phyloP scores from a whole-genome alignment of 2,797 vertebrate species.

The Sphenodon punctatus region DNA sequence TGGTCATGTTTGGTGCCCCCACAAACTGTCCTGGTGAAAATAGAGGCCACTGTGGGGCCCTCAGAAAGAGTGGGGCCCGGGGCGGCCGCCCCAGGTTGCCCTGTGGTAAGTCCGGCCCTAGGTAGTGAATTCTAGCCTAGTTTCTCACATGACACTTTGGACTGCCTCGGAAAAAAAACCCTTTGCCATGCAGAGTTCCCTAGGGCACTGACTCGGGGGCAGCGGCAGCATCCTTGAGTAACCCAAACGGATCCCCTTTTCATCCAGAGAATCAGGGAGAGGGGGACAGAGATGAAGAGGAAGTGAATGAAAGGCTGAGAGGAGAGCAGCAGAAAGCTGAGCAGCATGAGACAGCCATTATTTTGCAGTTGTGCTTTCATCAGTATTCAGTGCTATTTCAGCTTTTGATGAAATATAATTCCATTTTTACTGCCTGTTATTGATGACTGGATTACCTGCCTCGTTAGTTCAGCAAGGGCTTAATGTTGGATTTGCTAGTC shows the following conservation, averaged over 20 bases:
- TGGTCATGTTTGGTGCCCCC: too few species aligned
- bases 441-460: slow-evolving; percentile 35
- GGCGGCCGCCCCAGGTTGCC: too few species aligned
- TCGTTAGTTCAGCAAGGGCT: background rate
- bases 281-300: background rate
- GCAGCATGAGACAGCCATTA: background rate
- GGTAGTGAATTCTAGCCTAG: background rate
- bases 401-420: slow-evolving; percentile 18
- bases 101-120: too few species aligned
- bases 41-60: too few species aligned
- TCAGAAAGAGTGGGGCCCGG: too few species aligned
- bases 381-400: background rate
- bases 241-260: background rate
- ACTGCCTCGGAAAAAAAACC: background rate
- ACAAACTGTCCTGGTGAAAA: too few species aligned
- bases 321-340: background rate
- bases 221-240: background rate
- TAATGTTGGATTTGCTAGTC: background rate
- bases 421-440: background rate
- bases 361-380: background rate
- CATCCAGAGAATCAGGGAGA: background rate
- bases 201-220: background rate
- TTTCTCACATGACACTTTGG: background rate
- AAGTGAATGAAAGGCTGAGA: background rate
- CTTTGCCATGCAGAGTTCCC: background rate